Base-by-base conservation (phyloP, 2,888 invertebrate species). In the Troides oblongomaculatus region DNA sequence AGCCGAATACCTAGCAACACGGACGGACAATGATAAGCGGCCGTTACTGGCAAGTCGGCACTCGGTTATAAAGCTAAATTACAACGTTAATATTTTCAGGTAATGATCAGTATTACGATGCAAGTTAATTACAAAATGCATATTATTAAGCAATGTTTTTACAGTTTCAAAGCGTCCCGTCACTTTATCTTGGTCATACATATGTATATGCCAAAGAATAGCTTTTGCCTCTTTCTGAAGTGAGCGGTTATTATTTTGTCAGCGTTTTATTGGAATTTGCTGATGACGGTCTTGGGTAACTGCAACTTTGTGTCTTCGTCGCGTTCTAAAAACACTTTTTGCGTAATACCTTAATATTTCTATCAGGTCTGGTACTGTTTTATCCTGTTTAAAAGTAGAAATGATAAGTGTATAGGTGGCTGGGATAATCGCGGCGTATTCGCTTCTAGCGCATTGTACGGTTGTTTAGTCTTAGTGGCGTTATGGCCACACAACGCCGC, bases 401-500 rank as follows among this genome's bases (percentile, higher is more conserved):
- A 53, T 12, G 18, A 53, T 18, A 18, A 53, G 53, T 53, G 2
- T 53, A n/a, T n/a, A 4, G 1, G 5, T n/a, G 50, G 50, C 50
- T 17, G 17, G 18, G 18, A n/a, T 53, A n/a, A n/a, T 18, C 53
- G n/a, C 23, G 39, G 23, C 12, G 46, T 78, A 80, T 82, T 79
- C 78, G 79, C 76, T 81, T 82, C 79, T 84, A 80, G 82, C 83
- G 85, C 84, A 83, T 85, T 85, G 83, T 80, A 36, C 76, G 78
- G 83, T 53, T 53, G 83, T 83, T 84, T 81, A 83, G 83, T 87
- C 82, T 83, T 81, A 82, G 77, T 74, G 78, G 81, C 79, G 81
- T 81, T 81, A 84, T 81, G 79, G 85, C 83, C 82, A 87, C 84
- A 84, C 84, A 84, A 89, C 87, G 87, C 87, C 85, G 78, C 74